Evolutionary conservation across 2,888 invertebrate genomes (phyloP), one percentile per base, ranked within the genome.

Genomic region (Plagodis pulveraria): DNA sequence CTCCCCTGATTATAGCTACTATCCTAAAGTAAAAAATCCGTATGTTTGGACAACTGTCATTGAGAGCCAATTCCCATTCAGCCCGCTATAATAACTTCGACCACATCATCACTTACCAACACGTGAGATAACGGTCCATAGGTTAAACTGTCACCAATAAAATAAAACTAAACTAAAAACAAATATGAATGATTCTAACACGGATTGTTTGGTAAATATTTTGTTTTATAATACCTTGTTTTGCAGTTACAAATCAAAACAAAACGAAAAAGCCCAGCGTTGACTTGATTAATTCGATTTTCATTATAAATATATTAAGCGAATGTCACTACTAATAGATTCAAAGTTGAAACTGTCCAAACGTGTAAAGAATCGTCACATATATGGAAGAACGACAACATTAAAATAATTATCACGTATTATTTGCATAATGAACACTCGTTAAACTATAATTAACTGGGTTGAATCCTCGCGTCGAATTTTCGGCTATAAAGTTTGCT

Each of bases 361-460:
- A 70, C 66, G 63, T 71, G 73, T 81, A 77, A 74, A 78, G 72
- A 78, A 71, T 73, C 69, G 75, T 83, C 81, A 74, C 77, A 77
- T 83, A 84, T 82, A 74, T 78, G 76, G 73, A 75, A 74, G 72
- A 77, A 66, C 72, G 72, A 71, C 77, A 76, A 71, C 72, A 74
- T 77, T 71, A 22, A 22, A 22, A 22, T 22, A 22, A 22, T 22
- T 22, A 22, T 74, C 72, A 67, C 62, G 60, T 47, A 56, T 72
- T 63, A 82, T 86, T 83, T 81, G 73, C 83, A 82, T 86, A 84
- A 81, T 77, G 72, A 81, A 76, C 73, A 77, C 70, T 69, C 65
- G 57, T 58, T 58, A 36, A 44, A 60, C 58, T 59, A 44, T 52
- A 52, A 54, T 41, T 61, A 62, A 49, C 22, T 9, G 8, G 10